Percentiles rank a stretch among this genome's conserved stretches.
phyloP scores from a whole-genome alignment of 1,140 invertebrate genomes.

The Carposina sasakii region DNA sequence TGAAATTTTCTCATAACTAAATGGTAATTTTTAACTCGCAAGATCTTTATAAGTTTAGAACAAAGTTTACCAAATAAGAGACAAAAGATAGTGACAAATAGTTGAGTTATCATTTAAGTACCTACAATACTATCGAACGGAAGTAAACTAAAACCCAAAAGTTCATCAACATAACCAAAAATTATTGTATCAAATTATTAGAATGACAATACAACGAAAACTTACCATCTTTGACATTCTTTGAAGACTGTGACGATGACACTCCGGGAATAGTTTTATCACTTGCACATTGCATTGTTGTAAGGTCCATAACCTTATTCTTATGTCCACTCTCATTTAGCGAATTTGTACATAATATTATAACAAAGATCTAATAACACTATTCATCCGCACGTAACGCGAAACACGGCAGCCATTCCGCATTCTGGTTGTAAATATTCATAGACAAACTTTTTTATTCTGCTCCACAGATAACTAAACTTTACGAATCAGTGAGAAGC shows the following conservation, averaged over 20 bases:
- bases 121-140: conserved; percentile 27
- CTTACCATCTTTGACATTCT: conserved; percentile 73
- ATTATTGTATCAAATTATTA: too few species aligned
- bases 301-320: conserved; percentile 34
- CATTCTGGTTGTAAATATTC: conserved; percentile 72
- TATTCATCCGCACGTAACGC: conserved; percentile 56
- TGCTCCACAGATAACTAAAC: too few species aligned
- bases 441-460: conserved; percentile 49
- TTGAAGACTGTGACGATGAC: conserved; percentile 69
- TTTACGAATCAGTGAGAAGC: too few species aligned
- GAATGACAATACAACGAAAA: conserved; percentile 69
- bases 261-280: conserved; percentile 71
- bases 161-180: too few species aligned
- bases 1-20: too few species aligned
- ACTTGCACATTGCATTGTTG: conserved; percentile 69
- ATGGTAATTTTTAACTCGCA: too few species aligned
- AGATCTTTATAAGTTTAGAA: too few species aligned
- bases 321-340: conserved; percentile 46
- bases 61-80: too few species aligned
- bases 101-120: too few species aligned
- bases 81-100: too few species aligned
- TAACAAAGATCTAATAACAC: conserved; percentile 48
- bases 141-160: conserved; percentile 37
- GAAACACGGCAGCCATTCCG: conserved; percentile 68
- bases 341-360: conserved; percentile 51